phyloP scores from a whole-genome alignment of 2,113 vertebrate species.

The Clarias magur region DNA sequence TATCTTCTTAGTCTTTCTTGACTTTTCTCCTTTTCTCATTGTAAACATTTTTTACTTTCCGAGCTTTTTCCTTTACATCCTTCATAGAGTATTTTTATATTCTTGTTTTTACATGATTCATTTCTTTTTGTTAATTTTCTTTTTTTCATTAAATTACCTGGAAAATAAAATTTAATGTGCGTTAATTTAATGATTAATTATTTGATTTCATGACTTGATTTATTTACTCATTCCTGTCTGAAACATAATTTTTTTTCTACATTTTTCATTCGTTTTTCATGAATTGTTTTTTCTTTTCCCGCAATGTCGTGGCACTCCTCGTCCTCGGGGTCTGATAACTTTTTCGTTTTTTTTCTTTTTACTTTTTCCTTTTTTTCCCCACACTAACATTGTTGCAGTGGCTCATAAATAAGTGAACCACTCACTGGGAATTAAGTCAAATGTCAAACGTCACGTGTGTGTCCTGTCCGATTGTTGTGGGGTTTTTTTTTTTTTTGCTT shows the following conservation, averaged over 20 bases:
- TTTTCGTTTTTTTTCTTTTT: background rate
- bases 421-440: slow-evolving; percentile 73
- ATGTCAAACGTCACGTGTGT: slow-evolving; percentile 60
- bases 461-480: slow-evolving; percentile 78
- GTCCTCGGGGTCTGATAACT: background rate
- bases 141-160: background rate
- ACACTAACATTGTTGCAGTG: slow-evolving; percentile 37
- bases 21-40: background rate
- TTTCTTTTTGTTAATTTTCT: background rate
- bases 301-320: background rate
- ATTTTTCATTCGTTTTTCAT: background rate
- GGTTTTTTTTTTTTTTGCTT: slow-evolving; percentile 55
- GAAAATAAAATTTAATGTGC: background rate
- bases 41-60: background rate
- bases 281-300: background rate
- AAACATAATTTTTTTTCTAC: background rate
- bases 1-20: background rate
- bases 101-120: background rate
- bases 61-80: background rate
- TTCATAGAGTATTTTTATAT: no score
- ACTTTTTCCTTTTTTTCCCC: background rate
- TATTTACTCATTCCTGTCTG: background rate
- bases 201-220: background rate
- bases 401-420: slow-evolving; percentile 59
- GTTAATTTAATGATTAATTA: background rate